Conservation (phyloP, 2,113 vertebrate genomes). For the Prolemur simus region DNA sequence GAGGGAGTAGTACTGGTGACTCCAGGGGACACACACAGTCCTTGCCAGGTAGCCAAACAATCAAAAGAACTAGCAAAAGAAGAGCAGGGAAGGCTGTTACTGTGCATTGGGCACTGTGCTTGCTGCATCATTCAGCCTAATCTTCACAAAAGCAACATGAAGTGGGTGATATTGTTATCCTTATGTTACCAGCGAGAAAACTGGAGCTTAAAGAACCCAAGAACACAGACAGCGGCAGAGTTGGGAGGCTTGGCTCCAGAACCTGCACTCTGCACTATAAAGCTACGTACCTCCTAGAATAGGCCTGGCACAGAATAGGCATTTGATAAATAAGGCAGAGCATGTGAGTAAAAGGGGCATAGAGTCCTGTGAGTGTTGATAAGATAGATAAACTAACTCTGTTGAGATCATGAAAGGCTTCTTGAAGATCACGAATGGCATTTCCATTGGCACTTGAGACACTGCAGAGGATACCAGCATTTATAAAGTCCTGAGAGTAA, state of each 20-base stretch:
- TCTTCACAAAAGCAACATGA: neutral
- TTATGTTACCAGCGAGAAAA: neutral
- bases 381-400: neutral
- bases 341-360: neutral
- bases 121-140: neutral
- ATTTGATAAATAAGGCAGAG: neutral
- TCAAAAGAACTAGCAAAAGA: neutral
- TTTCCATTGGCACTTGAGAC: neutral
- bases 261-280: no score
- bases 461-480: no score
- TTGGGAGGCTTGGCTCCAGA: neutral
- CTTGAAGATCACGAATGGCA: neutral
- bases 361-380: neutral
- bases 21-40: neutral
- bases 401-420: neutral
- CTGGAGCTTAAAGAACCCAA: neutral
- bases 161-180: neutral
- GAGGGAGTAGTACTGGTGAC: neutral
- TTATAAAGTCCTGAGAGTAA: neutral
- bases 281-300: fast-evolving
- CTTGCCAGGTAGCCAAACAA: neutral
- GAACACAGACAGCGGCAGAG: neutral
- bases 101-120: no score
- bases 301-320: neutral
- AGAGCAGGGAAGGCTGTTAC: neutral